These are phyloP conservation scores for Aplysina aerophoba DNA, from an alignment of 37 sponge, comb jelly and placozoan species.

Conservation along the genomic window DNA sequence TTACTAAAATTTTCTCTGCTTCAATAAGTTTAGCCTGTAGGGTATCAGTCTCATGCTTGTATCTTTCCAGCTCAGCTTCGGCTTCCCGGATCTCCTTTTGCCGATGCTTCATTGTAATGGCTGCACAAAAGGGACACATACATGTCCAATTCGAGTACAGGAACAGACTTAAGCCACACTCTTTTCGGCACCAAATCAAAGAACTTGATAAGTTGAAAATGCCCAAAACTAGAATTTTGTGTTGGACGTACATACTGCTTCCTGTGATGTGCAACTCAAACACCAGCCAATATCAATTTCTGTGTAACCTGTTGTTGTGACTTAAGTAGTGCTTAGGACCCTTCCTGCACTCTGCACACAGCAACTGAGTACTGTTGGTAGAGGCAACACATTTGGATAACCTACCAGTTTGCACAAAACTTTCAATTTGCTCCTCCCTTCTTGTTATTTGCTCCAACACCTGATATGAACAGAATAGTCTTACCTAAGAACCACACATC, in stretches of 20 bases:
- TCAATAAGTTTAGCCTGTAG: constrained; percentile 77
- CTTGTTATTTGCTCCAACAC: constrained; percentile 25
- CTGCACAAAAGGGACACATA: not conserved
- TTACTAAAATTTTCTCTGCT: constrained; percentile 78
- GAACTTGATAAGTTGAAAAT: too few relatives aligned
- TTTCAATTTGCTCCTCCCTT: constrained; percentile 15
- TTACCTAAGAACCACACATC: too few relatives aligned
- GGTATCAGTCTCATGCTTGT: constrained; percentile 38
- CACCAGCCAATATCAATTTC: too few relatives aligned
- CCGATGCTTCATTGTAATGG: constrained; percentile 8
- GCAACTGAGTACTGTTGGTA: too few relatives aligned
- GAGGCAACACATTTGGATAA: not conserved
- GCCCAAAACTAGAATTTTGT: too few relatives aligned
- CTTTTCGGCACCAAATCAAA: too few relatives aligned
- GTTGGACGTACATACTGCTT: too few relatives aligned
- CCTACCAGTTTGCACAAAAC: not conserved
- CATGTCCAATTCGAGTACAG: not conserved
- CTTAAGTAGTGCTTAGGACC: too few relatives aligned
- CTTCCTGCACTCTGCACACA: not conserved
- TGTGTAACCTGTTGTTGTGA: too few relatives aligned
- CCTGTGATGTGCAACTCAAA: too few relatives aligned
- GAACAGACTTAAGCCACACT: too few relatives aligned
- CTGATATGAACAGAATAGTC: not conserved
- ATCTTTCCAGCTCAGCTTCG: constrained; percentile 50
- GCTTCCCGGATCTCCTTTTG: constrained; percentile 47